These are phyloP conservation scores for Micoletzkya japonica DNA, from an alignment of 2,888 invertebrate species.

Conservation along the genomic window DNA sequence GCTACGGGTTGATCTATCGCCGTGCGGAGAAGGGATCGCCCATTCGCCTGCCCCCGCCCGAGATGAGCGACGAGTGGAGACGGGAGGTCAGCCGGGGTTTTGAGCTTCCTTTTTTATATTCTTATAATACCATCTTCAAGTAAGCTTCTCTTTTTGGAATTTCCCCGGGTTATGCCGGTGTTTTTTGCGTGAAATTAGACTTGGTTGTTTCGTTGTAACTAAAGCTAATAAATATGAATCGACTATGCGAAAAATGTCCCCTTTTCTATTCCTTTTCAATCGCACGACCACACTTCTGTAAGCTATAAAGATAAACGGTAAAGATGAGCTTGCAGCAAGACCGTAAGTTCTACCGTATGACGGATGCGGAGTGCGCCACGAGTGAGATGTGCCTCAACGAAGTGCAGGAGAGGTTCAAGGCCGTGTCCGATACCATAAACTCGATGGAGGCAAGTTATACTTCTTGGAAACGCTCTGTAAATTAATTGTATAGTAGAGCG, in stretches of 20 bases:
- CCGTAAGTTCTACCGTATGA: constrained; percentile 35
- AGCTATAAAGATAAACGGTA: too few species aligned
- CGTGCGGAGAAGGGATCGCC: constrained; percentile 8
- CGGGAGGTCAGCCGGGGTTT: constrained; percentile 30
- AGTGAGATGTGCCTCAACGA: constrained; percentile 37
- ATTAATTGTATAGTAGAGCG: too few species aligned
- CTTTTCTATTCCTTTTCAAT: too few species aligned
- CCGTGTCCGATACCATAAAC: constrained; percentile 36
- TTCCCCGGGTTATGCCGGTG: background rate
- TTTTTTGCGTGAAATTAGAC: background rate
- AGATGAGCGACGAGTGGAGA: constrained; percentile 29
- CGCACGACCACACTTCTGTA: too few species aligned
- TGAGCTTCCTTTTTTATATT: too few species aligned
- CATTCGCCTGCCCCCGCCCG: constrained; percentile 32
- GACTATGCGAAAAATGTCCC: too few species aligned
- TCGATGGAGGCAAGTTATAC: constrained; percentile 37
- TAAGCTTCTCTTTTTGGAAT: too few species aligned
- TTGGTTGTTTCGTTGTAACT: background rate
- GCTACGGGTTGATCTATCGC: constrained; percentile 47
- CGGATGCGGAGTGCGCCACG: constrained; percentile 37
- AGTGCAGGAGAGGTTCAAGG: constrained; percentile 36
- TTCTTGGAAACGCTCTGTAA: too few species aligned
- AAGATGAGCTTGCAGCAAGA: constrained; percentile 36
- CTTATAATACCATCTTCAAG: too few species aligned
- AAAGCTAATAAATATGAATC: too few species aligned